Evolutionary conservation across 2,888 invertebrate species (phyloP).

Genomic region (Microchrysa polita): DNA sequence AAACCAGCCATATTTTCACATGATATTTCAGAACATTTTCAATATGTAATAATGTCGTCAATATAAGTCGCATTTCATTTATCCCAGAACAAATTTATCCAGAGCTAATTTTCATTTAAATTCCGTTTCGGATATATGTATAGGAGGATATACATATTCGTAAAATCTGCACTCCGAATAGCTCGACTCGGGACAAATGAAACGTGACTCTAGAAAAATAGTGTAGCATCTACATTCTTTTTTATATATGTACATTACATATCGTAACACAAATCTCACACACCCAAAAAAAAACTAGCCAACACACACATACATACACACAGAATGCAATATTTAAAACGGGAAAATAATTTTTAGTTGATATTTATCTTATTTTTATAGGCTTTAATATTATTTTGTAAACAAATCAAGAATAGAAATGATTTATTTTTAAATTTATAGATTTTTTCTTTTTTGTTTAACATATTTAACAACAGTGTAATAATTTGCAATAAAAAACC

Average conservation of each 20-base stretch:
- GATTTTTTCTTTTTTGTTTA: conserved; percentile 20
- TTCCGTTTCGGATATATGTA: not conserved
- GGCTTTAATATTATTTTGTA: not conserved
- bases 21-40: too few species aligned
- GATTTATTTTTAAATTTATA: not conserved
- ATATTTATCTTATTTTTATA: conserved; percentile 24
- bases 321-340: conserved; percentile 46
- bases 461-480: conserved; percentile 19
- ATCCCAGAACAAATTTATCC: not conserved
- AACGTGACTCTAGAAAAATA: too few species aligned
- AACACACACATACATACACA: conserved; percentile 30
- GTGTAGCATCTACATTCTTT: not conserved
- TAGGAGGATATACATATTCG: conserved; percentile 4
- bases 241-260: not conserved
- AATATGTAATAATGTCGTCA: not conserved
- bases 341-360: conserved; percentile 29
- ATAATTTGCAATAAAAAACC: not conserved
- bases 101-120: not conserved
- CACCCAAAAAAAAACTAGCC: not conserved
- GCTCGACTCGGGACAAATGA: too few species aligned
- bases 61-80: not conserved
- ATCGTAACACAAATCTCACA: not conserved
- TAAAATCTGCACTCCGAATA: conserved; percentile 3
- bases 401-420: too few species aligned
- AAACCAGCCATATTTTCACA: too few species aligned